Evolutionary conservation across 92 coral and sea anemone species (phyloP), one percentile per base, ranked within the genome.

Genomic region (Siderastrea radians): DNA sequence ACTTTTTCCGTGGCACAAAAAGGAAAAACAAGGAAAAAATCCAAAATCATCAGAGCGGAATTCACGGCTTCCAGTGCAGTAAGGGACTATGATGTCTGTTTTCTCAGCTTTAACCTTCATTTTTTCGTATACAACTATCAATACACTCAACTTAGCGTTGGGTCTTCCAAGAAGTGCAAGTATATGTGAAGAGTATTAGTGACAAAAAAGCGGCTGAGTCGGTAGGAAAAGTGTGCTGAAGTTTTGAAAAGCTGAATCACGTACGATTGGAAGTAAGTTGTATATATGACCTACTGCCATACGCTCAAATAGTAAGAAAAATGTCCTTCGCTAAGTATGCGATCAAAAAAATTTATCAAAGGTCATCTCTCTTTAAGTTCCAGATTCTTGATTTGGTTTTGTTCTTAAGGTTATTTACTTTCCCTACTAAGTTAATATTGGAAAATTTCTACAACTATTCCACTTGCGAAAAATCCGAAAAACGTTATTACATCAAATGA

Each of bases 91-190:
- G 38, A 67, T 2, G 48, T 67, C 14, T 64, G 69, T 16, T 64
- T 16, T 19, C 69, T 9, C 5, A 2, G 7, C 15, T n/a, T 64
- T 19, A 64, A 64, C 69, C 15, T 64, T 64, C 5, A 5, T 64
- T 44, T n/a, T 75, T 55, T 65, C 54, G 19, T 75, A 5, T 75
- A 75, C 79, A 75, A 17, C 54, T 51, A 58, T 59, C 52, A 51
- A 0, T 11, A 43, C 55, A 10, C 26, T 38, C 11, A 58, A 76
- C 50, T 52, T 7, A 6, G 49, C 26, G n/a, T 44, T 47, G 7
- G 26, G 71, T 19, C 2, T 66, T 66, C 4, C 38, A 3, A 13
- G 4, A 15, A 61, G 66, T 61, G 66, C 26, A 61, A 13, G 12
- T 61, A 12, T 13, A 61, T 5, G 12, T 14, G 66, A 2, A 17